Base-by-base conservation (phyloP, 2,888 invertebrate species). In the Calliphora vomitoria region DNA sequence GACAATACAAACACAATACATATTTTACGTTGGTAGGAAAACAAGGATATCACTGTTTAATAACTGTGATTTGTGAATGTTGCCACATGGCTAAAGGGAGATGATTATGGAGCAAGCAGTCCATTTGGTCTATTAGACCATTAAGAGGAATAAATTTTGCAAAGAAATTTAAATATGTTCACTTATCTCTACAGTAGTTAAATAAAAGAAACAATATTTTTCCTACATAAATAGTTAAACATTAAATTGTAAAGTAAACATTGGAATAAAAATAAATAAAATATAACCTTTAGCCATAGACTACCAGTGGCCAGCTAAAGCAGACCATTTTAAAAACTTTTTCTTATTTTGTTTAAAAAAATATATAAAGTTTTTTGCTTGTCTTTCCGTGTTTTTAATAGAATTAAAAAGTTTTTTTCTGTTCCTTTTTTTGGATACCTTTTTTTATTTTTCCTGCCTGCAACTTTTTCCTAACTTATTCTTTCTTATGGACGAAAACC, bases 401-500 rank as follows among this genome's bases (percentile, higher is more conserved):
- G 90, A 92, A 92, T 93, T 93, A 92, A 91, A 91, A 92, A 92
- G 90, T 92, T 92, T 88, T 83, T 69, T 78, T 72, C 58, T 68
- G 11, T 11, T 5, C 25, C 18, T 72, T 50, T 38, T 89, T 90
- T 90, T 89, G 90, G 89, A 87, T 91, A 90, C 90, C 89, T 90
- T 91, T 92, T 92, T 91, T 55, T 78, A 41, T 58, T 82, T 82
- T 35, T 74, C 50, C 69, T 84, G 41, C 62, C 83, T 38, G 55
- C 18, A 74, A 41, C 50, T 58, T 89, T 89, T 90, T 89, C 89
- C 89, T 5, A 44, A 10, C n/a, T 58, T 58, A 10, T 13, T 55
- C 25, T 44, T 74, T 15, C 68, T 69, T 79, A 71, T 15, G 80
- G 68, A 71, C 62, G 74, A 83, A 78, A 90, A 90, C 92, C 91